Percentiles rank a stretch among this genome's conserved stretches.
Conservation (phyloP, 2,797 vertebrate genomes). For the Kryptolebias ocellatus region DNA sequence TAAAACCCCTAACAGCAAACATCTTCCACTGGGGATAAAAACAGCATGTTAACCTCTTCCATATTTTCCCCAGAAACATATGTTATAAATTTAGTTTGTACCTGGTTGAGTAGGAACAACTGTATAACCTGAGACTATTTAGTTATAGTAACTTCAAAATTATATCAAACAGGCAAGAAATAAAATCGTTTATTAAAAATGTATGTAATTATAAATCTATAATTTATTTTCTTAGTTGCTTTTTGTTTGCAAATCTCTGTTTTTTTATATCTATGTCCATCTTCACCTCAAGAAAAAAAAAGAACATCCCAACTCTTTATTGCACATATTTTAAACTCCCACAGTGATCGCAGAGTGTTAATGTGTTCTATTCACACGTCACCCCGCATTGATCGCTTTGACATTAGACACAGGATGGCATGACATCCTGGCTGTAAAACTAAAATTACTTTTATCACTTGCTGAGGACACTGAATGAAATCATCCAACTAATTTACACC, state of each 20-base stretch:
- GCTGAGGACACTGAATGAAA: constrained; percentile 20
- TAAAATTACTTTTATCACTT: constrained; percentile 51
- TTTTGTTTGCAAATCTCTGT: not conserved
- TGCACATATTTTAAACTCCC: constrained; percentile 12
- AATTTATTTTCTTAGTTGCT: too few relatives aligned
- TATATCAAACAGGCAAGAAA: too few relatives aligned
- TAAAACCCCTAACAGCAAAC: not conserved
- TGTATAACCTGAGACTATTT: not conserved
- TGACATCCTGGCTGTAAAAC: constrained; percentile 49
- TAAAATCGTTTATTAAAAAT: too few relatives aligned
- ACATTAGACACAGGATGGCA: constrained; percentile 37
- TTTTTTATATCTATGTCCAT: not conserved
- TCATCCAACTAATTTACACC: constrained; percentile 3
- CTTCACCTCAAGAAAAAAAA: not conserved
- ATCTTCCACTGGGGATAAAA: not conserved
- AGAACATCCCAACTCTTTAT: not conserved
- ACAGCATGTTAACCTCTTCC: not conserved
- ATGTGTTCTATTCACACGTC: constrained; percentile 39
- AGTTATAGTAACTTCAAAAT: too few relatives aligned
- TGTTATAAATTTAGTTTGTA: not conserved
- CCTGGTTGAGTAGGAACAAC: not conserved
- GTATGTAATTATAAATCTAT: too few relatives aligned
- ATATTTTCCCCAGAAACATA: not conserved
- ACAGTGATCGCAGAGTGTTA: constrained; percentile 18
- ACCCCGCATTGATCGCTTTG: constrained; percentile 35